These are phyloP conservation scores for Drosophila eohydei DNA, from an alignment of 2,888 invertebrate species.

Conservation along the genomic window DNA sequence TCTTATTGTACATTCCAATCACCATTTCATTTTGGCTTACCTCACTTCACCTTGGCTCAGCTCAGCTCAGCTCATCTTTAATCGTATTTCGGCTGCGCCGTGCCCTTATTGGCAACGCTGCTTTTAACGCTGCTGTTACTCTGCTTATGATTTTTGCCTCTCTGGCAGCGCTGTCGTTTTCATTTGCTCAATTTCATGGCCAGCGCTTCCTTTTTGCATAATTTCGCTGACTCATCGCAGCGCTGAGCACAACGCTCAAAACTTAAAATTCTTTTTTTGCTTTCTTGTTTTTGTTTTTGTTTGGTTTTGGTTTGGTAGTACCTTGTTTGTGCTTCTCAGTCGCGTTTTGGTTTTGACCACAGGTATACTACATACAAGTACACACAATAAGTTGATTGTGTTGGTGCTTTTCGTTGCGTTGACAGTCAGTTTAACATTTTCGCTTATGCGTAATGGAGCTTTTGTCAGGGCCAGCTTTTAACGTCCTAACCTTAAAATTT, in stretches of 20 bases:
- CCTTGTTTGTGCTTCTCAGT: constrained; percentile 18
- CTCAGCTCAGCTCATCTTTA: constrained; percentile 47
- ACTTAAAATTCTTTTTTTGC: constrained; percentile 20
- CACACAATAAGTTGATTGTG: background rate
- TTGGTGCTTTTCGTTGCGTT: constrained; percentile 33
- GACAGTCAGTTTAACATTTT: constrained; percentile 32
- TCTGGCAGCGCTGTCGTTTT: constrained; percentile 41
- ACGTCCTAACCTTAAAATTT: constrained; percentile 1
- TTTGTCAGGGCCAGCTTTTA: constrained; percentile 5
- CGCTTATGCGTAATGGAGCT: constrained; percentile 10
- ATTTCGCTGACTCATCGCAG: constrained; percentile 66
- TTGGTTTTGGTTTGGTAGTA: background rate
- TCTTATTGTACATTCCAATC: constrained; percentile 56
- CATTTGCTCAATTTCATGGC: constrained; percentile 59
- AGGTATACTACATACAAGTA: constrained; percentile 15
- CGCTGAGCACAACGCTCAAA: constrained; percentile 41
- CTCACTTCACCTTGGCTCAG: constrained; percentile 36
- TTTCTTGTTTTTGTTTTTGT: background rate
- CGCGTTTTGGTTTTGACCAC: constrained; percentile 38
- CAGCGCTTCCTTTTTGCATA: constrained; percentile 58
- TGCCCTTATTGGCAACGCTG: constrained; percentile 31
- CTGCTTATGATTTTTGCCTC: constrained; percentile 9
- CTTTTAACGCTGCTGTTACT: constrained; percentile 1
- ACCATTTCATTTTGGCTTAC: constrained; percentile 42
- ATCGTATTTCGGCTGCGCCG: constrained; percentile 29